phyloP scores from a whole-genome alignment of 2,113 vertebrate species.

The Syrrhaptes paradoxus region DNA sequence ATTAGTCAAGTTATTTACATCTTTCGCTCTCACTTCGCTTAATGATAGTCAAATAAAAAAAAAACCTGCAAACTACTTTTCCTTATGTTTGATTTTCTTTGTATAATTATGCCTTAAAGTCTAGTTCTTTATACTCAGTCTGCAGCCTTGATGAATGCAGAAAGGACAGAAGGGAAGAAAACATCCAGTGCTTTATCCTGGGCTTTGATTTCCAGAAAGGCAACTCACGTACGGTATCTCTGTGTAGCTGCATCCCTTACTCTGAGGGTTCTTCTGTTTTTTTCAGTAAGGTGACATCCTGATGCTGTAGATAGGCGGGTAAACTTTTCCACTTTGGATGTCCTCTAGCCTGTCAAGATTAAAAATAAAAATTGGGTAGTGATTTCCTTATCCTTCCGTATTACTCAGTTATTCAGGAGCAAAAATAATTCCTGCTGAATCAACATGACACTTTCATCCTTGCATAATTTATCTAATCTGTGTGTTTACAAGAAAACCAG shows the following conservation, averaged over 20 bases:
- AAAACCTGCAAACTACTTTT: background rate
- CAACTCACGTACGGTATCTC: background rate
- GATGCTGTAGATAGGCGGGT: background rate
- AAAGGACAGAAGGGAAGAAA: background rate
- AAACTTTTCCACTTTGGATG: background rate
- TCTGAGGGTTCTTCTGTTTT: background rate
- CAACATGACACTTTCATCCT: background rate
- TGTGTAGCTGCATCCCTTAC: background rate
- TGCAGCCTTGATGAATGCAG: background rate
- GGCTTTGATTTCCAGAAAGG: background rate
- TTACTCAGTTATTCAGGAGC: background rate
- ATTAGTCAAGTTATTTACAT: conserved; percentile 51
- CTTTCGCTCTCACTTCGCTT: conserved; percentile 16
- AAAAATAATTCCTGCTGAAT: background rate
- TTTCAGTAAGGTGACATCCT: background rate
- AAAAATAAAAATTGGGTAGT: background rate
- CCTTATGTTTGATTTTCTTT: conserved; percentile 51
- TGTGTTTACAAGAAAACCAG: background rate
- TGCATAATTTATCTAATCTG: background rate
- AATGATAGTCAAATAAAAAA: conserved; percentile 22
- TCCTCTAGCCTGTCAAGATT: background rate
- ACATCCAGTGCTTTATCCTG: background rate
- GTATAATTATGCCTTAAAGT: conserved; percentile 42
- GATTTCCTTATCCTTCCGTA: background rate
- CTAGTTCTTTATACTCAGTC: background rate